Evolutionary conservation across 2,113 vertebrate genomes (phyloP), one percentile per base, ranked within the genome.

Genomic region (Gopherus flavomarginatus): DNA sequence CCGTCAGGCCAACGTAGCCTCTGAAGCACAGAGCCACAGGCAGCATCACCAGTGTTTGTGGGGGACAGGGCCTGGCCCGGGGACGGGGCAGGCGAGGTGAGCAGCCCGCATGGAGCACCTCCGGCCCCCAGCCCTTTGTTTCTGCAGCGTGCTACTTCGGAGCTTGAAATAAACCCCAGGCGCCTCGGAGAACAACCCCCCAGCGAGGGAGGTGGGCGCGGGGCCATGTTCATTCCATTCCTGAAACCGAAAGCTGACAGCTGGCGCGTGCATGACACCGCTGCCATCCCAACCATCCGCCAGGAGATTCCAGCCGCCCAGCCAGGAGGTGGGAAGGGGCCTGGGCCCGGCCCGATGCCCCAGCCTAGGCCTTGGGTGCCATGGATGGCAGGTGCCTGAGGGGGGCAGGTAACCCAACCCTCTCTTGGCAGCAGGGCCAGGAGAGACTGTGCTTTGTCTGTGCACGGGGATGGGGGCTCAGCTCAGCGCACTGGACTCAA

Each of bases 281-380:
- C 24, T 17, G 5, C 91, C 96, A 94, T 95, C 91, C 92, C 95
- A 95, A 94, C 88, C 92, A 92, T 97, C 65, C 1, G 0, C 86
- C 24, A 26, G 65, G 35, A 38, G 17, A 69, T 69, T 69, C 65
- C 65, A 69, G 65, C 17, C 65, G 9, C 31, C 65, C 65, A 4
- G 35, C 65, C 65, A n/a, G 62, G 65, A 31, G 62, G 31, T 14
- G 31, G 16, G 62, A 65, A 35, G 31, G 62, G 65, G 65, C 17
- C 65, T 38, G 65, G 44, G 75, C 75, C 75, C 75, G 2, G 16
- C 35, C 65, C 2, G 3, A 19, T 21, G 65, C 65, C 35, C 59
- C 35, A 2, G 75, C 42, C 42, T 47, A 42, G 27, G 42, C 75
- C 75, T 17, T 19, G 11, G 75, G 31, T n/a, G 42, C 38, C 24